Evolutionary conservation across 2,113 vertebrate species (phyloP), one percentile per base, ranked within the genome.

Genomic region (Alectura lathami): DNA sequence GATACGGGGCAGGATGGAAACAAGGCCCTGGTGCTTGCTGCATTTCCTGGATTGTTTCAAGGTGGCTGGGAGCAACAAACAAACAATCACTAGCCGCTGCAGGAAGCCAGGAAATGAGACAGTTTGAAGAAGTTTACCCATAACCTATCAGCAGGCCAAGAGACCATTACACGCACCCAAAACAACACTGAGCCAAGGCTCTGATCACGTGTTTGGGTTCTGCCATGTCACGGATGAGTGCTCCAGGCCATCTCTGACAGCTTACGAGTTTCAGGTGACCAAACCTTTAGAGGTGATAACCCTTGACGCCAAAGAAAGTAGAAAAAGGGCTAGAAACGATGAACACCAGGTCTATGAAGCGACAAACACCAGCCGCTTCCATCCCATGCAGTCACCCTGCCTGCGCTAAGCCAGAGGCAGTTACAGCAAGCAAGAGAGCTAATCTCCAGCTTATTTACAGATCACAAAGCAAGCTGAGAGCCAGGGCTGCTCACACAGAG

Each of bases 61-160:
- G 54, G 48, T 0, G 7, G 7, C 66, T n/a, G 57, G 67, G 67
- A 80, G 60, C 3, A 69, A 77, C 78, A 89, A 94, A 69, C 72
- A 87, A 36, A 48, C 53, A 36, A 11, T 0, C 7, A 0, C 0
- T 29, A 42, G 20, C 53, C 29, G 2, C 45, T 14, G 45, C n/a
- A 68, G 72, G 38, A 48, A 63, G 53, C 11, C 53, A 54, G 53
- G 29, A n/a, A n/a, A 47, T 0, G 2, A 29, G 68, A 23, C 9
- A 2, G 29, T 20, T 54, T 11, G 29, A 7, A 16, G 27, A 9
- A 11, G 24, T 5, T 34, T 9, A 32, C 30, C 40, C 22, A 6
- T 20, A 43, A 18, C 15, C 50, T 26, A 20, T n/a, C 13, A 11
- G 11, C 0, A 20, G 27, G 23, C 5, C 20, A 7, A 36, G 38